A percentile compares a stretch with the other conserved stretches of the same genome.
Evolutionary conservation across 2,888 invertebrate genomes (phyloP).

Genomic region (Eristalis arbustorum): DNA sequence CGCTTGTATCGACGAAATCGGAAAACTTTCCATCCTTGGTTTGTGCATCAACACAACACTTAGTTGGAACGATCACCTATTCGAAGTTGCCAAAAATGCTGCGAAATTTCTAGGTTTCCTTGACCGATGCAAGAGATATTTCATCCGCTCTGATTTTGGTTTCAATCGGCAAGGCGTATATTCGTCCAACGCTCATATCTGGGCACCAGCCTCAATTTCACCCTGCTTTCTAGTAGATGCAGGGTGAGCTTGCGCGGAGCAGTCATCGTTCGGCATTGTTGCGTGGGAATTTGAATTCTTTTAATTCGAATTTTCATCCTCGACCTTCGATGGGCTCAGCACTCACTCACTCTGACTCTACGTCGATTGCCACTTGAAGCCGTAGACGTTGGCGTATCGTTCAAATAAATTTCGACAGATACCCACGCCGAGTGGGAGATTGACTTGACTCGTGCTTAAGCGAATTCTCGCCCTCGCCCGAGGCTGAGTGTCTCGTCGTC

Average conservation of each 20-base stretch:
- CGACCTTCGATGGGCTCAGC: constrained; percentile 4
- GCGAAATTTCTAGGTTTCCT: no score
- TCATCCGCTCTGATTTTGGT: no score
- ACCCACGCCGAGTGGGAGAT: not conserved
- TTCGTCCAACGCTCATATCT: no score
- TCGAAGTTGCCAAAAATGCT: no score
- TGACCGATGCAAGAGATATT: no score
- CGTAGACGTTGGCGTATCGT: not conserved
- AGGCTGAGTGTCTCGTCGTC: not conserved
- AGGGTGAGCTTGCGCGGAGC: not conserved
- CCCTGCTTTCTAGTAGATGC: no score
- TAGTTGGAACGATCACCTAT: no score
- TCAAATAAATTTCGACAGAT: constrained; percentile 6
- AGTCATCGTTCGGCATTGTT: not conserved
- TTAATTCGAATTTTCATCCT: constrained; percentile 39
- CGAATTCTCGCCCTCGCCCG: constrained; percentile 1
- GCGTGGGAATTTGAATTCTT: constrained; percentile 18
- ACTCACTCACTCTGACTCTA: not conserved
- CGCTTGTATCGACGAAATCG: no score
- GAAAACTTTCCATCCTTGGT: no score
- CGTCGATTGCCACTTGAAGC: constrained; percentile 11
- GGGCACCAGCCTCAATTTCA: no score
- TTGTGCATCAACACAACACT: no score
- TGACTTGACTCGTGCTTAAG: constrained; percentile 24
- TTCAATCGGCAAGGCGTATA: no score